These are phyloP conservation scores for Trisateles emortualis DNA, from an alignment of 2,888 invertebrate genomes.

Conservation along the genomic window DNA sequence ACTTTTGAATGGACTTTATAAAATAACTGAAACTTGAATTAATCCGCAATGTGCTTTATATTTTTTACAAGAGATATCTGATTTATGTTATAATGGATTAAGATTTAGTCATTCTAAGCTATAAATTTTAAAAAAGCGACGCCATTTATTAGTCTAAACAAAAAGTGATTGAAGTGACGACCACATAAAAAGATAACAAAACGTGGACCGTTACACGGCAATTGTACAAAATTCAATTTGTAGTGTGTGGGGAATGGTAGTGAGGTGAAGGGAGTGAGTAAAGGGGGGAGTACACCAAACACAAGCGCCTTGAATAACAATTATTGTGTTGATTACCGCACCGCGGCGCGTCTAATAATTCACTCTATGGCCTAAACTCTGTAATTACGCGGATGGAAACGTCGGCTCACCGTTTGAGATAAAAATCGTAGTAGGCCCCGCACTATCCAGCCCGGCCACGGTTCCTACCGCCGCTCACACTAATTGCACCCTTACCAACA, in stretches of 20 bases:
- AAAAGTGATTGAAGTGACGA: slow-evolving; percentile 42
- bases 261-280: slow-evolving; percentile 12
- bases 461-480: slow-evolving; percentile 56
- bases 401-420: slow-evolving; percentile 84
- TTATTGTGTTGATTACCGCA: slow-evolving; percentile 82
- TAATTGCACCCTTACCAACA: slow-evolving; percentile 71
- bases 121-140: slow-evolving; percentile 32
- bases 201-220: slow-evolving; percentile 62
- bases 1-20: slow-evolving; percentile 26
- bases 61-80: slow-evolving; percentile 26
- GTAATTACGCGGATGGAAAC: slow-evolving; percentile 83
- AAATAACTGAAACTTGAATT: slow-evolving; percentile 30
- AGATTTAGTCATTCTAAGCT: slow-evolving; percentile 28
- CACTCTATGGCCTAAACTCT: slow-evolving; percentile 83
- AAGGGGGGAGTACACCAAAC: slow-evolving; percentile 62
- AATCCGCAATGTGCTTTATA: slow-evolving; percentile 24
- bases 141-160: slow-evolving; percentile 47
- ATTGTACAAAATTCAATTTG: slow-evolving; percentile 79
- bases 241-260: slow-evolving; percentile 26
- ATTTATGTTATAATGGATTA: slow-evolving; percentile 37
- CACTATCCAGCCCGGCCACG: slow-evolving; percentile 30
- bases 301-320: slow-evolving; percentile 76
- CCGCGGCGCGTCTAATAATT: slow-evolving; percentile 82
- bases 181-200: slow-evolving; percentile 59
- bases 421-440: slow-evolving; percentile 71